These are phyloP conservation scores for Brachyrhaphis roseni DNA, from an alignment of 2,797 vertebrate species.

Conservation along the genomic window DNA sequence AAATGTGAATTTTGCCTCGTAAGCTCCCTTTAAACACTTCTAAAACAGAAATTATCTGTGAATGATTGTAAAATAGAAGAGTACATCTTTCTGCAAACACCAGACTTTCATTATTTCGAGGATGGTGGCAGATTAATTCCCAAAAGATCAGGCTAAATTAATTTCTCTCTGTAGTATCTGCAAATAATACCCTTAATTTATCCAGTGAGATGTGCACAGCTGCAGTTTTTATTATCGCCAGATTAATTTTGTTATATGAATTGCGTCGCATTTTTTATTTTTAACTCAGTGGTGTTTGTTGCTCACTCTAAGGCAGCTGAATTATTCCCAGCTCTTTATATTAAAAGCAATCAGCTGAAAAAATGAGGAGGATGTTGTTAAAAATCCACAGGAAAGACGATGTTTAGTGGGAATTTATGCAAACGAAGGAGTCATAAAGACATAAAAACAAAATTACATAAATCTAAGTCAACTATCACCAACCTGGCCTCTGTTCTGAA, in stretches of 20 bases:
- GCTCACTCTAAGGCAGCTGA: not conserved
- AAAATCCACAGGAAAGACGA: not conserved
- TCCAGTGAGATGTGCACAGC: not conserved
- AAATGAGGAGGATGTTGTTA: not conserved
- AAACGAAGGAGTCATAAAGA: not conserved
- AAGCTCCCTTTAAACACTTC: not conserved
- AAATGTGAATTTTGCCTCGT: too few relatives aligned
- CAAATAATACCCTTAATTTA: slow-evolving; percentile 6
- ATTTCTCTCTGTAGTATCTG: not conserved
- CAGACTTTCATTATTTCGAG: slow-evolving; percentile 35
- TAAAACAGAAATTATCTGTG: not conserved
- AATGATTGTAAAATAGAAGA: slow-evolving; percentile 40
- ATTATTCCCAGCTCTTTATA: not conserved
- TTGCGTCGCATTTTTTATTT: slow-evolving; percentile 7
- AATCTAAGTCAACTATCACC: not conserved
- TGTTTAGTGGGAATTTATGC: not conserved
- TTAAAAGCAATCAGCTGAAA: not conserved
- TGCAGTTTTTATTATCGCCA: not conserved
- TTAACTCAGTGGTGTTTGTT: not conserved
- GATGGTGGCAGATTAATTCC: slow-evolving; percentile 32
- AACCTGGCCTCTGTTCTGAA: not conserved
- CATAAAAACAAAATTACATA: not conserved
- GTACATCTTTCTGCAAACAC: slow-evolving; percentile 13
- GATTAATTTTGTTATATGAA: slow-evolving; percentile 9
- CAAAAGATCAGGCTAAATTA: slow-evolving; percentile 32